Evolutionary conservation across 2,797 vertebrate genomes (phyloP).

Genomic region (Alectoris magna): DNA sequence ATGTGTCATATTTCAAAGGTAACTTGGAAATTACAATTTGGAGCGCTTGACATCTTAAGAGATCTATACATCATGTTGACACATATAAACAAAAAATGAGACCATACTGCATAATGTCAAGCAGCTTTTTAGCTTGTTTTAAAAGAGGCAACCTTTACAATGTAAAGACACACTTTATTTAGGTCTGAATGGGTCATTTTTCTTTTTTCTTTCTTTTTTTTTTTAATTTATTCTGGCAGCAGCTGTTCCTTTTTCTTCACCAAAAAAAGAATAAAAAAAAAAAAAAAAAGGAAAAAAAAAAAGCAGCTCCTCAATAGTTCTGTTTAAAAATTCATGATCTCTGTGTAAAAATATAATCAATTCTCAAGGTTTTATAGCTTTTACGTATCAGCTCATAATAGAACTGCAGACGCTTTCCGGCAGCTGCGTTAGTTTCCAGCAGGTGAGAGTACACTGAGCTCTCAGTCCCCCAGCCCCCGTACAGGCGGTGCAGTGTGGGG

Average conservation of each 20-base stretch:
- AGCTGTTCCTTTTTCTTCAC: not conserved
- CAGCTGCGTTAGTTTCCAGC: not conserved
- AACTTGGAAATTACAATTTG: constrained; percentile 57
- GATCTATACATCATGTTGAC: constrained; percentile 53
- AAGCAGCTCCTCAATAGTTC: not conserved
- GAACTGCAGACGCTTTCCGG: not conserved
- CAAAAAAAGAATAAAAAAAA: not conserved
- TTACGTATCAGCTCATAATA: not conserved
- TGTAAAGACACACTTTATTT: constrained; percentile 48
- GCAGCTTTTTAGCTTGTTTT: constrained; percentile 65
- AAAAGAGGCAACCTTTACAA: constrained; percentile 64
- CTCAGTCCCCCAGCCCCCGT: not conserved
- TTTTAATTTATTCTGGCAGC: not conserved
- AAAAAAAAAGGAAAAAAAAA: not conserved
- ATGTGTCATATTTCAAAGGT: constrained; percentile 52
- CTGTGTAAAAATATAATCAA: not conserved
- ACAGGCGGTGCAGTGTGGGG: rapidly evolving
- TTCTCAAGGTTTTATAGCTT: not conserved
- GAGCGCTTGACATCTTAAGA: constrained; percentile 67
- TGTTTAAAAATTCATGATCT: not conserved
- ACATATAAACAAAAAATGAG: constrained; percentile 68
- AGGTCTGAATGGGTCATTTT: constrained; percentile 26
- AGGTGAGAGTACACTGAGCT: not conserved
- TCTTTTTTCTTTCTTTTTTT: not conserved
- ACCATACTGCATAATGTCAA: constrained; percentile 62